Base-by-base conservation (phyloP, 2,113 vertebrate genomes). In the Anthoscopus minutus region DNA sequence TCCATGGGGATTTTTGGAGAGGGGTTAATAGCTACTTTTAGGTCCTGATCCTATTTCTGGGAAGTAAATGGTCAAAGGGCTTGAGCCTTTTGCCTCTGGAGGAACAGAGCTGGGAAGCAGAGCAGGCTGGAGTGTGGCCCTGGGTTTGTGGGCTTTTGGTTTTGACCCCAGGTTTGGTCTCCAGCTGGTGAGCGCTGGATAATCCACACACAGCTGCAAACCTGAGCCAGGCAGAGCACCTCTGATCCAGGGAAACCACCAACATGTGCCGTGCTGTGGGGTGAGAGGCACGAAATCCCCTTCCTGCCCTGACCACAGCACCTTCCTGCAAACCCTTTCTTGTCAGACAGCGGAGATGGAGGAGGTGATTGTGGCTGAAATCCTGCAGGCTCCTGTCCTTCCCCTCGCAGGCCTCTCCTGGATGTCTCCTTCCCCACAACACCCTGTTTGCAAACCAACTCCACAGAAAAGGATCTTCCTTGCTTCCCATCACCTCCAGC, bases 221-320 rank as follows among this genome's bases (percentile, higher is more conserved):
- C 42, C 78, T 15, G 58, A 25, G 4, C 61, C 1, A 0, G 84
- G 84, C 47, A 81, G 6, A 78, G n/a, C 47, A 1, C 3, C 30
- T 45, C 53, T 23, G 83, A 30, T 6, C n/a, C 78, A 8, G 53
- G 90, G 44, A 37, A 67, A 61, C 24, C 84, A 20, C 16, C 67
- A 4, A 15, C 13, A 0, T 80, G 92, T 64, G 60, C 81, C 1
- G 0, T 1, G 1, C 62, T 28, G 81, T 42, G 82, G 27, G 35
- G 76, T 56, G 85, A 94, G 2, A 44, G 88, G 81, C 58, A 79
- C 0, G 3, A 93, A 86, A 90, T 70, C 47, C 83, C 51, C 53
- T 81, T 78, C 85, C 94, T 95, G 88, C 69, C 66, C 79, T 42
- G 74, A 25, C 54, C 81, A 11, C 74, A 11, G 40, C 2, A 1